Conservation (phyloP, 1,140 invertebrate species). For the Pantala flavescens region DNA sequence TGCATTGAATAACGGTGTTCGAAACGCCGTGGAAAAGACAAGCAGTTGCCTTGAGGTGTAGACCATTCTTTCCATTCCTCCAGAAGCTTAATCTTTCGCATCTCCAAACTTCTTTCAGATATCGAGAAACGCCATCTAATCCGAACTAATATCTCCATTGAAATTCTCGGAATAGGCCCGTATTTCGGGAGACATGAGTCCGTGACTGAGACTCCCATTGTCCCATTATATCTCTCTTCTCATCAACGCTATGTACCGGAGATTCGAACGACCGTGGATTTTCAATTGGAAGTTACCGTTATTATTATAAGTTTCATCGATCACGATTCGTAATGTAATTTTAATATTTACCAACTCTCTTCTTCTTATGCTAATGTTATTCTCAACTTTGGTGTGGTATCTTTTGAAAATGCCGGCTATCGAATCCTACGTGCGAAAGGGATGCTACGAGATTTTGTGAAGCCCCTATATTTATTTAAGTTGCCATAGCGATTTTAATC, state of each 20-base stretch:
- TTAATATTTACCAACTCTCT: no score
- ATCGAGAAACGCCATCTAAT: constrained; percentile 6
- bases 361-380: no score
- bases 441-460: no score
- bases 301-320: background rate
- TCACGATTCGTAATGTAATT: background rate
- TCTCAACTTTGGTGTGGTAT: no score
- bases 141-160: background rate
- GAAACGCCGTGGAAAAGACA: no score
- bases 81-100: background rate
- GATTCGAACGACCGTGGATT: background rate
- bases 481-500: no score
- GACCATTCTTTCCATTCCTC: no score
- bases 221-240: background rate
- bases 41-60: no score
- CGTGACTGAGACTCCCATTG: background rate
- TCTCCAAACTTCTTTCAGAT: background rate
- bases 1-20: no score
- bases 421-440: no score
- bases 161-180: background rate
- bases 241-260: background rate
- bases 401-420: no score
- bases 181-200: background rate
- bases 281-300: background rate
- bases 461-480: no score